A percentile compares a stretch with the other conserved stretches of the same genome.
Conservation (phyloP, 2,888 invertebrate genomes). For the Monochamus alternatus region DNA sequence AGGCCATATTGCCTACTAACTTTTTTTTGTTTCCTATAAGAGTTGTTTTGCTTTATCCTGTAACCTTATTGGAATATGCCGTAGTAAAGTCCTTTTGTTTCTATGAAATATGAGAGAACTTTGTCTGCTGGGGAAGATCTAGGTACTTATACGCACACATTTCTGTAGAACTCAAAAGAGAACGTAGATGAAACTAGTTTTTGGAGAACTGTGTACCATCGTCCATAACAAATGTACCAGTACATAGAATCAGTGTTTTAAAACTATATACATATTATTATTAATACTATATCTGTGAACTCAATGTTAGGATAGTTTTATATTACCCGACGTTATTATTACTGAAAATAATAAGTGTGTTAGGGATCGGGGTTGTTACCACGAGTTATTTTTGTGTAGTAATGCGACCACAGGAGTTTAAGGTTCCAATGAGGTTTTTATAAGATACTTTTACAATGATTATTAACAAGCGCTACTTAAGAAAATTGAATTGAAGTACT, state of each 20-base stretch:
- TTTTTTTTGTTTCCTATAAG: too few relatives aligned
- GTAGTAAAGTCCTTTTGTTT: background rate
- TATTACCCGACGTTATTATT: conserved; percentile 30
- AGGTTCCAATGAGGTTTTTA: conserved; percentile 28
- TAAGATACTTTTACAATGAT: conserved; percentile 34
- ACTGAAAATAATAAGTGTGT: conserved; percentile 27
- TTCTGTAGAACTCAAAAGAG: conserved; percentile 27
- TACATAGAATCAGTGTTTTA: conserved; percentile 41
- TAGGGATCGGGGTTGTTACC: conserved; percentile 3
- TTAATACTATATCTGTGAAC: conserved; percentile 29
- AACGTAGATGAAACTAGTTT: conserved; percentile 28
- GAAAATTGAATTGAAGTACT: conserved; percentile 48
- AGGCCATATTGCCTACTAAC: too few relatives aligned
- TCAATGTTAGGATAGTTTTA: conserved; percentile 44
- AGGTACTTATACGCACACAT: conserved; percentile 50
- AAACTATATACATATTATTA: conserved; percentile 29
- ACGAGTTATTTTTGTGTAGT: conserved; percentile 29
- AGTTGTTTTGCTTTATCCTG: too few relatives aligned
- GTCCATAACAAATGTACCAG: conserved; percentile 31
- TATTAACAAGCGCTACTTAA: conserved; percentile 52
- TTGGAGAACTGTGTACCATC: conserved; percentile 31
- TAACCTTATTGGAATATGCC: too few relatives aligned
- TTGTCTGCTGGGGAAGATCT: conserved; percentile 36
- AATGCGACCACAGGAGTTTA: background rate
- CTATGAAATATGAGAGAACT: conserved; percentile 17